A percentile compares a stretch with the other conserved stretches of the same genome.
Evolutionary conservation across 2,888 invertebrate species (phyloP).

Genomic region (Nasonovia ribisnigri): DNA sequence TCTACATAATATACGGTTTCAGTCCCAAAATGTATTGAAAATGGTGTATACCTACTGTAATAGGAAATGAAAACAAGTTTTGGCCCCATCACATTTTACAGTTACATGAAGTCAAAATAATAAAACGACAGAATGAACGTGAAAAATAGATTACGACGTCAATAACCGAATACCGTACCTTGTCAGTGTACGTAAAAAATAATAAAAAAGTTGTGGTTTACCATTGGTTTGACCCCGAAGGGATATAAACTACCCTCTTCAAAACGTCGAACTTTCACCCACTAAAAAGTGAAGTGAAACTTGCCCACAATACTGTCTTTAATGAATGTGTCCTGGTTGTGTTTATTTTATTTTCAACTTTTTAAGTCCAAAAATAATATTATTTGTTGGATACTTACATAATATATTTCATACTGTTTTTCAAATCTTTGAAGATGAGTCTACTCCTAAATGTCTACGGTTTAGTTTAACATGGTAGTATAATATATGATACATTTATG

Average conservation of each 20-base stretch:
- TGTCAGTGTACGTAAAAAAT: constrained; percentile 22
- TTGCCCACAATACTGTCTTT: constrained; percentile 30
- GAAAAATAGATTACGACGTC: constrained; percentile 53
- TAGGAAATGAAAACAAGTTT: constrained; percentile 18
- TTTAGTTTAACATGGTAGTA: not conserved
- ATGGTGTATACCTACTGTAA: not conserved
- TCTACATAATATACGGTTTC: not conserved
- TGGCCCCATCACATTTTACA: not conserved
- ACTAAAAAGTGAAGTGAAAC: constrained; percentile 32
- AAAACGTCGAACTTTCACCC: constrained; percentile 40
- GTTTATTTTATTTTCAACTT: constrained; percentile 1
- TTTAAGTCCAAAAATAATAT: not conserved
- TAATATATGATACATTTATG: not conserved
- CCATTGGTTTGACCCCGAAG: constrained; percentile 14
- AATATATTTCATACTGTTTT: not conserved
- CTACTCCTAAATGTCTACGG: not conserved
- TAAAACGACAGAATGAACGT: not conserved
- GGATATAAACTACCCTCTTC: constrained; percentile 53
- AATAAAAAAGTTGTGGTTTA: not conserved
- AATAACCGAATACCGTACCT: constrained; percentile 28
- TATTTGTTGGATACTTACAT: not conserved
- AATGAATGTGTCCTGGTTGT: constrained; percentile 13
- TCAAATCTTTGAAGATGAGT: not conserved
- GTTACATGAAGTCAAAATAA: constrained; percentile 20
- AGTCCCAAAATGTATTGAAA: not conserved